phyloP scores from a whole-genome alignment of 2,797 vertebrate species.

The Todus mexicanus region DNA sequence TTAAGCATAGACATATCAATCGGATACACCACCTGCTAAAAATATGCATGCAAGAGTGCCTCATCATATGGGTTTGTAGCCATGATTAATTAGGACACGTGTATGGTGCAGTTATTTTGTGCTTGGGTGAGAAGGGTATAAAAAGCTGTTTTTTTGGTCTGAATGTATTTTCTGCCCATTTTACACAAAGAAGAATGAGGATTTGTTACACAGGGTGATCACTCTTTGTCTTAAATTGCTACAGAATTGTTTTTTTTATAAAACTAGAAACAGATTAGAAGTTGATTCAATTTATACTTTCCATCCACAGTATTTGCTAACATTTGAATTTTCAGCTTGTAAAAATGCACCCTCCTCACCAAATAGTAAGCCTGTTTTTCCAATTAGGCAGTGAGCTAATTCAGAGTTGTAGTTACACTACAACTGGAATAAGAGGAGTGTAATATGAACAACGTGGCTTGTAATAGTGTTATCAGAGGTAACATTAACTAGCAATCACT shows the following conservation, averaged over 20 bases:
- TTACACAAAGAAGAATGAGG: background rate
- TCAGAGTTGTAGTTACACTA: background rate
- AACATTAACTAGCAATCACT: background rate
- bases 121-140: background rate
- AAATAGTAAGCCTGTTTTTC: background rate
- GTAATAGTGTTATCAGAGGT: background rate
- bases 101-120: background rate
- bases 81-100: background rate
- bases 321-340: background rate
- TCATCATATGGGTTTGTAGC: background rate
- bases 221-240: background rate
- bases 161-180: background rate
- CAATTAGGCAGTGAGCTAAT: background rate
- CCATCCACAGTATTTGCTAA: background rate
- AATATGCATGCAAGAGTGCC: background rate
- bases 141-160: background rate
- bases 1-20: background rate
- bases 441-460: background rate
- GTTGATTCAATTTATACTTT: background rate
- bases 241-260: background rate
- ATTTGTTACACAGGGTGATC: background rate
- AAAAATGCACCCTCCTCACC: background rate
- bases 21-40: background rate
- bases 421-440: background rate
- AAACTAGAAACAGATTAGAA: background rate